Conservation (phyloP, 2,797 vertebrate species). For the Fistularia tabacaria region DNA sequence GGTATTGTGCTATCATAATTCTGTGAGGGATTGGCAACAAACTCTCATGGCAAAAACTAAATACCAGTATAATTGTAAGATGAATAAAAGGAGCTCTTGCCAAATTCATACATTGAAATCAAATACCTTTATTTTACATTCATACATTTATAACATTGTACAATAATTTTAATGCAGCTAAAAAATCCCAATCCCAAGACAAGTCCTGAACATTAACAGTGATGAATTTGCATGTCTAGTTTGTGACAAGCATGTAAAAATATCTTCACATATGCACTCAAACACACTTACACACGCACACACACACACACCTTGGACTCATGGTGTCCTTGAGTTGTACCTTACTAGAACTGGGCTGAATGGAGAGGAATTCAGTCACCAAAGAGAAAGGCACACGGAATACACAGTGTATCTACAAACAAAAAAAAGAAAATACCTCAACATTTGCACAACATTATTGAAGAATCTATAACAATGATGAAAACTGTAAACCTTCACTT, state of each 20-base stretch:
- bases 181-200: constrained; percentile 82
- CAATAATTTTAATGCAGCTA: constrained; percentile 89
- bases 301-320: constrained; percentile 50
- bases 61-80: no score
- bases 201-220: constrained; percentile 89
- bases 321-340: constrained; percentile 71
- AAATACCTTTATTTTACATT: constrained; percentile 99
- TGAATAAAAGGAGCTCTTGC: constrained; percentile 1
- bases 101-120: constrained; percentile 62
- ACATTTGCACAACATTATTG: constrained; percentile 88
- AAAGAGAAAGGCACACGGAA: constrained; percentile 80
- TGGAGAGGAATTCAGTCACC: constrained; percentile 67
- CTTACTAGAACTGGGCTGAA: constrained; percentile 71
- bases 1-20: no score
- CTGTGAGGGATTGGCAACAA: no score
- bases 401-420: constrained; percentile 82
- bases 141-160: constrained; percentile 95
- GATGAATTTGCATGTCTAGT: constrained; percentile 70
- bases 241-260: constrained; percentile 77
- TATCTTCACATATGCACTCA: constrained; percentile 62
- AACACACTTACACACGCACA: constrained; percentile 8
- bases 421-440: constrained; percentile 1
- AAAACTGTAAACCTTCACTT: constrained; percentile 99
- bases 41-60: no score
- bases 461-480: constrained; percentile 89